A percentile compares a stretch with the other conserved stretches of the same genome.
Evolutionary conservation across 2,797 vertebrate genomes (phyloP).

Genomic region (Lepilemur septentrionalis): DNA sequence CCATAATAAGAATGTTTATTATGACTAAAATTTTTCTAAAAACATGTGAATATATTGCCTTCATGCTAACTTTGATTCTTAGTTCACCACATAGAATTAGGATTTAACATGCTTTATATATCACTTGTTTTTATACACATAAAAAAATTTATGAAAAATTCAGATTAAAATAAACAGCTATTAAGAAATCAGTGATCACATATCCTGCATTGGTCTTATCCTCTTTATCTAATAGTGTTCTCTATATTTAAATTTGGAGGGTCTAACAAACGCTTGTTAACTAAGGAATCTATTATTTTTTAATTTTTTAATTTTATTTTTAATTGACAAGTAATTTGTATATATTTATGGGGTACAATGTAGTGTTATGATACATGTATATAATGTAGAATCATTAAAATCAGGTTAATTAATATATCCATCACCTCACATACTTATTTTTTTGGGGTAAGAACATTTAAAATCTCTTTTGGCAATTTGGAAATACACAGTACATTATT

Average conservation of each 20-base stretch:
- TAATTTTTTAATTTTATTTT: not conserved
- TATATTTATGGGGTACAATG: not conserved
- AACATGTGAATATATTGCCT: not conserved
- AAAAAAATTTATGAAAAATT: not conserved
- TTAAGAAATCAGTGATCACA: not conserved
- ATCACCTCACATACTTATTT: not conserved
- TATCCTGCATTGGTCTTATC: not conserved
- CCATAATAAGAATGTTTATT: not conserved
- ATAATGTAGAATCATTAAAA: not conserved
- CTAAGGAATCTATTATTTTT: not conserved
- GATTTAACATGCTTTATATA: conserved; percentile 17
- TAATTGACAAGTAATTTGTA: not conserved
- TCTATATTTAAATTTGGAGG: not conserved
- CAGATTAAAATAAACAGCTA: not conserved
- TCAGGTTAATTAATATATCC: not conserved
- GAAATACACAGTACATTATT: not conserved
- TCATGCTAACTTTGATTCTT: conserved; percentile 1
- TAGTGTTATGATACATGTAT: not conserved
- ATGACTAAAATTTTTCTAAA: conserved; percentile 16
- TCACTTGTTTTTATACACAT: not conserved
- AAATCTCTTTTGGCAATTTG: not conserved
- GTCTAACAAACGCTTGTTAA: not conserved
- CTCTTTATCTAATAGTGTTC: not conserved
- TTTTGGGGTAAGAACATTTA: not conserved
- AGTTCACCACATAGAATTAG: not conserved